Percentiles rank a stretch among this genome's conserved stretches.
phyloP scores from a whole-genome alignment of 2,888 invertebrate genomes.

The Agriopis aurantiaria region DNA sequence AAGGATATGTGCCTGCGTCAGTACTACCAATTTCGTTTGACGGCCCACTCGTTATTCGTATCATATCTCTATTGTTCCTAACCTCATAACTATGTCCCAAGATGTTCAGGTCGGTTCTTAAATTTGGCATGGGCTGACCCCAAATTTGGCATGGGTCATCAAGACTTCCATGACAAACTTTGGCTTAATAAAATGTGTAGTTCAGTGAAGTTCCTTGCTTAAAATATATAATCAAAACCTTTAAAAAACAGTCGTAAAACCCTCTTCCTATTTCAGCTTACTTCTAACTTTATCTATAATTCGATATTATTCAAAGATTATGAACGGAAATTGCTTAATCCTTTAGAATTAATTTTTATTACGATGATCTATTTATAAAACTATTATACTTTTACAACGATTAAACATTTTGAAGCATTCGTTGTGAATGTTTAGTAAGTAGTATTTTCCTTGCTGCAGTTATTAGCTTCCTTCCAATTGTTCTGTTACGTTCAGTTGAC shows the following conservation, averaged over 20 bases:
- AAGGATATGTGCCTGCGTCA: conserved; percentile 40
- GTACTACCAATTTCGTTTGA: conserved; percentile 36
- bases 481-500: background rate
- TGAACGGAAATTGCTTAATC: background rate
- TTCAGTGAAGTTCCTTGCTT: background rate
- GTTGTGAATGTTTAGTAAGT: no score
- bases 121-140: conserved; percentile 1
- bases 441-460: background rate
- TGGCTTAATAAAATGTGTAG: background rate
- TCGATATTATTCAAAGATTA: no score
- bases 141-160: conserved; percentile 16
- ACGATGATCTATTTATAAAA: background rate
- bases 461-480: background rate
- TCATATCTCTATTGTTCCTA: conserved; percentile 34
- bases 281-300: conserved; percentile 2
- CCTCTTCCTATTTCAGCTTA: background rate
- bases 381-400: background rate
- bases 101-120: conserved; percentile 20
- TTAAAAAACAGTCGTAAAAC: background rate
- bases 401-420: no score
- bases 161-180: background rate
- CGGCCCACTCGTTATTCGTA: conserved; percentile 31
- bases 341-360: background rate
- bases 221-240: background rate
- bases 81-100: conserved; percentile 25